These are phyloP conservation scores for Drosophila ambigua DNA, from an alignment of 1,140 invertebrate species.

Conservation along the genomic window DNA sequence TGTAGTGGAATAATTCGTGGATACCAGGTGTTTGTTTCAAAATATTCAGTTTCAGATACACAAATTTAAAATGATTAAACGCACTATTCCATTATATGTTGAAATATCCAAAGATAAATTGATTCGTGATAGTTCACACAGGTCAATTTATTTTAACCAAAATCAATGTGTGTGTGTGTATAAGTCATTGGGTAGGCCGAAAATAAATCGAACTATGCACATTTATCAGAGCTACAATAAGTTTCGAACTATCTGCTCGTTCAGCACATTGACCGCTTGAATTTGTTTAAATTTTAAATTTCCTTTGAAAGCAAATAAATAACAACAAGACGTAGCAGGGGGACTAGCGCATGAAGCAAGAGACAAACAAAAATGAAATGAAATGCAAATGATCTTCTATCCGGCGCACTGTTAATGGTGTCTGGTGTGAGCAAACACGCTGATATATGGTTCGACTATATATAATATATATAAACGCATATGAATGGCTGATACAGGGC, in stretches of 20 bases:
- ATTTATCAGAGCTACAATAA: slow-evolving; percentile 13
- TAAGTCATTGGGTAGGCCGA: slow-evolving; percentile 21
- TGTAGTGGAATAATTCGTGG: no score
- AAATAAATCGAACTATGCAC: slow-evolving; percentile 28
- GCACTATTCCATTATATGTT: no score
- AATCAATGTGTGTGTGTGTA: neutral
- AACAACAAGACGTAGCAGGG: slow-evolving; percentile 4
- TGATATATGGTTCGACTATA: slow-evolving; percentile 1
- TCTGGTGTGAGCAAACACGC: slow-evolving; percentile 32
- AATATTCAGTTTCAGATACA: no score
- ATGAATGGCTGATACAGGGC: slow-evolving; percentile 5
- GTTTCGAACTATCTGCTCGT: slow-evolving; percentile 17
- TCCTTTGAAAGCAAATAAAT: slow-evolving; percentile 23
- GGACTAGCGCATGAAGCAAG: slow-evolving; percentile 7
- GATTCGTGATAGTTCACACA: neutral
- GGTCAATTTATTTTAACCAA: slow-evolving; percentile 17
- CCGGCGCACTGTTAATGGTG: slow-evolving; percentile 6
- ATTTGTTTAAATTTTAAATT: slow-evolving; percentile 45
- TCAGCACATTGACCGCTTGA: slow-evolving; percentile 50
- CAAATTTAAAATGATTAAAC: no score
- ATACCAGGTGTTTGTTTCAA: no score
- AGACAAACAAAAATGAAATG: slow-evolving; percentile 4
- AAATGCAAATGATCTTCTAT: slow-evolving; percentile 36
- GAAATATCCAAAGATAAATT: no score
- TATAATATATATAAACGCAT: neutral